These are phyloP conservation scores for Gavia stellata DNA, from an alignment of 2,113 vertebrate genomes.

Conservation along the genomic window DNA sequence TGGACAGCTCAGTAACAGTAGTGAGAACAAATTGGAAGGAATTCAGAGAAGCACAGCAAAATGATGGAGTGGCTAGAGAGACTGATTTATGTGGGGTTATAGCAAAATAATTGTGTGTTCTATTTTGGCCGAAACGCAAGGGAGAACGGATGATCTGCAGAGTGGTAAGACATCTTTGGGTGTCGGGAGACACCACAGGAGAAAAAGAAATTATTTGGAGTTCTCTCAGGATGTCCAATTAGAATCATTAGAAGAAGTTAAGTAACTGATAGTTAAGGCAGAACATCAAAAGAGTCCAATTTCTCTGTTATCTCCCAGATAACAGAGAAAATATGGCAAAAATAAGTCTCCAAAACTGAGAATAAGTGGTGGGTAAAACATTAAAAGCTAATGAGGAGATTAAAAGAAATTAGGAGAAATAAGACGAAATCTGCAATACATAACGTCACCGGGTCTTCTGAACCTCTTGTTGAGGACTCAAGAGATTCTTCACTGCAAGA, in stretches of 20 bases:
- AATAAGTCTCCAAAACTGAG: not conserved
- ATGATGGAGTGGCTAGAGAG: slow-evolving; percentile 15
- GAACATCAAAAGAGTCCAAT: not conserved
- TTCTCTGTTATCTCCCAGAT: not conserved
- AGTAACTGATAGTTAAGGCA: not conserved
- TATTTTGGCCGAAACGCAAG: not conserved
- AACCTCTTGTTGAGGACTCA: not conserved
- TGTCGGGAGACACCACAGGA: not conserved
- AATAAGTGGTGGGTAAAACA: not conserved
- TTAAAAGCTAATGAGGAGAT: not conserved
- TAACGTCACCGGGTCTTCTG: not conserved
- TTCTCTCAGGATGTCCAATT: not conserved
- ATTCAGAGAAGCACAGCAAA: slow-evolving; percentile 31
- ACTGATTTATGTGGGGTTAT: not conserved
- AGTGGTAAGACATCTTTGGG: not conserved
- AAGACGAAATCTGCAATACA: not conserved
- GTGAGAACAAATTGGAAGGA: slow-evolving; percentile 42
- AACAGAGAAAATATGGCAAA: too few species aligned
- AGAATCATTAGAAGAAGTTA: not conserved
- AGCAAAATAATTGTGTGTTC: not conserved
- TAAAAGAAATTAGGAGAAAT: not conserved
- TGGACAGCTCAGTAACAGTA: slow-evolving; percentile 19
- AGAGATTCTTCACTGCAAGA: not conserved
- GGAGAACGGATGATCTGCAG: not conserved
- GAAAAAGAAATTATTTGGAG: not conserved